Evolutionary conservation across 1,140 invertebrate genomes (phyloP), one percentile per base, ranked within the genome.

Genomic region (Nasonia vitripennis): DNA sequence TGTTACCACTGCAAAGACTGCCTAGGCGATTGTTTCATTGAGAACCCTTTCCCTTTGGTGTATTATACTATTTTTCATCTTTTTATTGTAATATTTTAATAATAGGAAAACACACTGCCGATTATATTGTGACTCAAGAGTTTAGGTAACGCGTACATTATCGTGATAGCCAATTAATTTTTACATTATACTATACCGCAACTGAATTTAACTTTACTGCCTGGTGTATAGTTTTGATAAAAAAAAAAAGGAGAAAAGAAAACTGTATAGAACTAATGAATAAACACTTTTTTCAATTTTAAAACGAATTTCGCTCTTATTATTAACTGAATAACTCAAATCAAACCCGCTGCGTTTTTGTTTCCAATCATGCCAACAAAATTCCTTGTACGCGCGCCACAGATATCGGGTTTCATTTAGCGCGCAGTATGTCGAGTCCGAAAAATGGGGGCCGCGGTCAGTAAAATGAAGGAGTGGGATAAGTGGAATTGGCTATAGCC

Each of bases 1-100:
- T 78, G 17, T 78, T 78, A 78, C 34, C 55, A 55, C 31, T 78
- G 9, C 5, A 78, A 62, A 78, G 45, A 78, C 75, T 78, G 41
- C 7, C 23, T 7, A 55, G 1, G 5, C 31, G 17, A 62, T 17
- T 62, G 3, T 78, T 31, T 10, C 48, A 78, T 6, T 78, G 10
- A 78, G n/a, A 55, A 48, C 0, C 55, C 17, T 62, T 62, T 20
- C 17, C 2, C n/a, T 62, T 62, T 6, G 55, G 17, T 20, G 17
- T 62, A 62, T 5, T 55, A 14, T 10, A 45, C 41, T 45, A 9
- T 45, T 78, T 78, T 62, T 34, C 20, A 1, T 55, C 20, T 78
- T 62, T 62, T n/a, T n/a, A 62, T 62, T 27, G 27, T 23, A 62
- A 55, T 78, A 20, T 20, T 78, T 55, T 62, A 34, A 62, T 20